Evolutionary conservation across 2,113 vertebrate genomes (phyloP).

Genomic region (Pituophis catenifer): DNA sequence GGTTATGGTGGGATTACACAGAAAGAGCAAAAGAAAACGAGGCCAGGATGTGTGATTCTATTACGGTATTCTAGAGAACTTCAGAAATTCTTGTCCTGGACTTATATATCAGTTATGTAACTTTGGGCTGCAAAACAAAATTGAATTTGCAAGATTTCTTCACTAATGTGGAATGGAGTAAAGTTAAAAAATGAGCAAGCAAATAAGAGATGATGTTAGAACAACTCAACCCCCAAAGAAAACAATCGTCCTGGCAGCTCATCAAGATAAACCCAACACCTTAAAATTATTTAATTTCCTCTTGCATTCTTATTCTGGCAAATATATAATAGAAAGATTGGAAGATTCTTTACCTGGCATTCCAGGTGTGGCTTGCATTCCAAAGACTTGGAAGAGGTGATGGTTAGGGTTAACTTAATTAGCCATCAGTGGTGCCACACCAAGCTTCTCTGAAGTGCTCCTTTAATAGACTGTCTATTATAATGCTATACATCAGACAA

Average conservation of each 20-base stretch:
- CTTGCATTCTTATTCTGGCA: background rate
- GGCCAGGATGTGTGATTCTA: background rate
- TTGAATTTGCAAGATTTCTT: background rate
- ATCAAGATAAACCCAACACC: background rate
- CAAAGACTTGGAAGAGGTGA: background rate
- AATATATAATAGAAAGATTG: background rate
- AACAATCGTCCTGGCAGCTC: background rate
- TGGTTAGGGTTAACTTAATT: background rate
- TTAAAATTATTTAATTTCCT: background rate
- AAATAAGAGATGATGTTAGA: background rate
- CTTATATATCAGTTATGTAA: background rate
- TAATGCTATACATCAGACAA: background rate
- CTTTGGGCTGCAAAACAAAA: background rate
- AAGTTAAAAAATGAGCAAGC: background rate
- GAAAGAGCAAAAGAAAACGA: background rate
- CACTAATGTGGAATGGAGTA: background rate
- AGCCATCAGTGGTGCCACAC: background rate
- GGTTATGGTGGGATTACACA: background rate
- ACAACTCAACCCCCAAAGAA: background rate
- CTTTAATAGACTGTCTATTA: background rate
- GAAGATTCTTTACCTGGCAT: background rate
- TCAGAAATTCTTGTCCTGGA: background rate
- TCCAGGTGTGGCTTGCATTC: background rate
- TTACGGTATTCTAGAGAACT: background rate
- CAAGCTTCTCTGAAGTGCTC: background rate